Conservation (phyloP, 1,140 invertebrate genomes). For the Sesamia nonagrioides region DNA sequence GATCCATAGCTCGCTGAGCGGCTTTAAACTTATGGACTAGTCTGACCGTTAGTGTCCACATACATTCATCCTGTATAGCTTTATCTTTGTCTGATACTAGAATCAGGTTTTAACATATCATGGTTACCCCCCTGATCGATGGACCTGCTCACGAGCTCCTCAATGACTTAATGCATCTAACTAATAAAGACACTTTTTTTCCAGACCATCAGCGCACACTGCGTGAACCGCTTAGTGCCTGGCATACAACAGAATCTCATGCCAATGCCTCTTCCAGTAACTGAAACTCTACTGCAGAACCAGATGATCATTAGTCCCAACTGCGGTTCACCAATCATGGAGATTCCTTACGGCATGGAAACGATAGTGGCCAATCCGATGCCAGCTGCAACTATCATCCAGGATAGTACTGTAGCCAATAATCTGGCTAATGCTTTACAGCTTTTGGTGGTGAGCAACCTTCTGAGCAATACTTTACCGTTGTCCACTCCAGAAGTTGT, state of each 20-base stretch:
- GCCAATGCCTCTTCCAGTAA: conserved; percentile 38
- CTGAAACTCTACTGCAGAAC: conserved; percentile 63
- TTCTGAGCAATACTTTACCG: conserved; percentile 72
- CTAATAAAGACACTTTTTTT: conserved; percentile 43
- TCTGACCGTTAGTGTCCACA: no score
- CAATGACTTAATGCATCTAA: neutral
- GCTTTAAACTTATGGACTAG: no score
- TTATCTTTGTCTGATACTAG: no score
- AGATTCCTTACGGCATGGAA: conserved; percentile 44
- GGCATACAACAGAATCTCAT: conserved; percentile 52
- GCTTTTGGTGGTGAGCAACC: conserved; percentile 76
- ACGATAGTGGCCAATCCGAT: conserved; percentile 51
- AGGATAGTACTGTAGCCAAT: conserved; percentile 77
- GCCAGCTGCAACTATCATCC: conserved; percentile 70
- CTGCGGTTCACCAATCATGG: conserved; percentile 11
- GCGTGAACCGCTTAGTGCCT: conserved; percentile 66
- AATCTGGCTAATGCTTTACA: conserved; percentile 77
- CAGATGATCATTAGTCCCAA: conserved; percentile 56
- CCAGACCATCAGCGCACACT: conserved; percentile 65
- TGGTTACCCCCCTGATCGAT: no score
- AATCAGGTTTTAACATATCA: no score
- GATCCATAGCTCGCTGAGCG: no score
- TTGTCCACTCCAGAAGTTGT: neutral
- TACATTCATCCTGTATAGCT: no score
- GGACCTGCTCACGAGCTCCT: neutral